Evolutionary conservation across 1,140 invertebrate species (phyloP), one percentile per base, ranked within the genome.

Genomic region (Drosophila erecta): DNA sequence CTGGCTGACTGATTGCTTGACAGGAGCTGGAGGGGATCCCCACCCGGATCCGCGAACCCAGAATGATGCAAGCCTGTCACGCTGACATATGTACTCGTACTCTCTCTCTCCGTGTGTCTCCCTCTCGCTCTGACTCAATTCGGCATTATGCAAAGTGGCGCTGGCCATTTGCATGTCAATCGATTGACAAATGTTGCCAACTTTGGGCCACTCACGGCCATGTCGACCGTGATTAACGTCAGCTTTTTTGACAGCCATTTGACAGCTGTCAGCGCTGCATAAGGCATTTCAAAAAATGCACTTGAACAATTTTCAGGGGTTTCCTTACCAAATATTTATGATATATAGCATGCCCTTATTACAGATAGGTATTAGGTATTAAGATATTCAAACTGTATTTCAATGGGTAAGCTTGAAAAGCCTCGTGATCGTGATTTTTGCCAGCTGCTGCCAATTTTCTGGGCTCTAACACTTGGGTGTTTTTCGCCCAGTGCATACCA

Each of bases 1-100:
- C 76, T 81, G 75, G 87, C 81, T 87, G 84, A 87, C 84, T 89
- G 84, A 87, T 87, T 87, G 84, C 76, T 84, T 87, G 84, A 89
- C 84, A 89, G 76, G 62, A 57, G 27, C n/a, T n/a, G 11, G 40
- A 24, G 27, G 49, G 46, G 17, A 22, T 27, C 15, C 7, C 14
- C 41, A 24, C 5, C 37, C 17, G 27, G 11, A 47, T 40, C 27
- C 51, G 20, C 44, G 30, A 66, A 35, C 37, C 72, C 64, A 24
- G 53, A 72, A 70, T 81, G 80, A 83, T 76, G 79, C 64, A 79
- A 57, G 75, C 60, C 73, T 85, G 84, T 84, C 79, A 87, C 79
- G 67, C 76, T 87, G 84, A 87, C 84, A 87, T 89, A 87, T 87
- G 84, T 87, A 89, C 84, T 84, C 89, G 84, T 84, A 89, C 84